Percentiles rank a stretch among this genome's conserved stretches.
phyloP scores from a whole-genome alignment of 2,797 vertebrate genomes.

The Cephalopachus bancanus region DNA sequence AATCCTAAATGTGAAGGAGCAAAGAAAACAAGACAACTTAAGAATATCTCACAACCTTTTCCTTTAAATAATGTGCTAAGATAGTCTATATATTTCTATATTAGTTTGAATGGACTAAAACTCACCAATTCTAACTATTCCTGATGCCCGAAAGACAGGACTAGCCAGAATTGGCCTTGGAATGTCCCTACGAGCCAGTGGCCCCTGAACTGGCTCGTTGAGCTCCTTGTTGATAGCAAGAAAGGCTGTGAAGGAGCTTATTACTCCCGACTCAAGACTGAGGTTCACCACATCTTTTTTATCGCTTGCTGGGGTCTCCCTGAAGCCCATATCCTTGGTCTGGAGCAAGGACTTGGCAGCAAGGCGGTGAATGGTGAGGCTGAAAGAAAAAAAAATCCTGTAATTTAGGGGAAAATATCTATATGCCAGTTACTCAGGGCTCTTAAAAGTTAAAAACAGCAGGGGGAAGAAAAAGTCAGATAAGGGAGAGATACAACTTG shows the following conservation, averaged over 20 bases:
- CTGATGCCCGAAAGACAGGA: no score
- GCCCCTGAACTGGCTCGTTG: constrained; percentile 83
- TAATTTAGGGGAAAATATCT: not conserved
- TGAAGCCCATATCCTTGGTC: constrained; percentile 84
- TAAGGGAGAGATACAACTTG: not conserved
- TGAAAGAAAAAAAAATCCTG: constrained; percentile 69
- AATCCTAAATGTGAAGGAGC: not conserved
- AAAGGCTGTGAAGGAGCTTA: constrained; percentile 91
- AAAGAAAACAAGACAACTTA: not conserved
- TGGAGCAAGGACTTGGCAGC: constrained; percentile 89
- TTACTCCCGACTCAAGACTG: constrained; percentile 91
- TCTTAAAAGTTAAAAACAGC: not conserved
- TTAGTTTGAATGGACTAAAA: not conserved
- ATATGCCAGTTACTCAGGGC: accelerated
- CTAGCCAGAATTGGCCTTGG: constrained; percentile 50
- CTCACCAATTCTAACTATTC: not conserved
- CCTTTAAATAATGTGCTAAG: not conserved
- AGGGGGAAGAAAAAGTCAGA: not conserved
- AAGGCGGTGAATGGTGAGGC: constrained; percentile 89
- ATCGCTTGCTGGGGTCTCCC: constrained; percentile 48
- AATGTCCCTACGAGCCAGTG: constrained; percentile 85
- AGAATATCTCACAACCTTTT: not conserved
- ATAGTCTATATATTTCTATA: not conserved
- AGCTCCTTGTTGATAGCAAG: constrained; percentile 88
- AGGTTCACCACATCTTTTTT: constrained; percentile 87